These are phyloP conservation scores for Pyrgus malvae DNA, from an alignment of 2,888 invertebrate genomes.

Conservation along the genomic window DNA sequence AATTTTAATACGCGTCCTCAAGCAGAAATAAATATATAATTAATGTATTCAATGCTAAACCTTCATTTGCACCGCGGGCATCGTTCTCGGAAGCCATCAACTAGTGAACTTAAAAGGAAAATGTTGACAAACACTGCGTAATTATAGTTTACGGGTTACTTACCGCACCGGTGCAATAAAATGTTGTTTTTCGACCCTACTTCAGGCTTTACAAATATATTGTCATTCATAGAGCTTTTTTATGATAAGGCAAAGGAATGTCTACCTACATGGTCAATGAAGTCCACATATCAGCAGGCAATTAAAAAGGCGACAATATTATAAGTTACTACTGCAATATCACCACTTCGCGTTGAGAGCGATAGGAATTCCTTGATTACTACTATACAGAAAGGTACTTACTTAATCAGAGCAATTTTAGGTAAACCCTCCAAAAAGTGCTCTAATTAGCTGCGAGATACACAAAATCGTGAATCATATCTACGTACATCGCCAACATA, in stretches of 20 bases:
- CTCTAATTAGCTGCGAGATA: too few relatives aligned
- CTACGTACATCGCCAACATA: too few relatives aligned
- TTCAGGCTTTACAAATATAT: neutral
- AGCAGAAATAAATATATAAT: slow-evolving; percentile 10
- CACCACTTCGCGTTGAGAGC: too few relatives aligned
- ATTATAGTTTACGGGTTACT: slow-evolving; percentile 16
- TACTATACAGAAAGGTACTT: too few relatives aligned
- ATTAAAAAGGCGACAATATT: neutral
- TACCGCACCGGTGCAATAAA: slow-evolving; percentile 1
- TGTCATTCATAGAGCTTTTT: neutral
- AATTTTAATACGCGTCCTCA: neutral
- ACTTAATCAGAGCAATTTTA: too few relatives aligned
- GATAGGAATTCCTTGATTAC: too few relatives aligned
- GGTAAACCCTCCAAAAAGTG: too few relatives aligned
- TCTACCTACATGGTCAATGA: neutral
- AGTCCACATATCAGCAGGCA: neutral
- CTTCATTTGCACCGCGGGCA: slow-evolving; percentile 18
- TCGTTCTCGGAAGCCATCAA: slow-evolving; percentile 21
- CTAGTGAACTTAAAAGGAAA: slow-evolving; percentile 11
- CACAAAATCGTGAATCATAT: too few relatives aligned
- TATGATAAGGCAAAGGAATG: neutral
- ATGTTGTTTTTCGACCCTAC: neutral
- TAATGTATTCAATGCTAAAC: slow-evolving; percentile 16
- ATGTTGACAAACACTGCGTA: slow-evolving; percentile 19
- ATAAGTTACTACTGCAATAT: too few relatives aligned